These are phyloP conservation scores for Adelphocoris suturalis DNA, from an alignment of 2,888 invertebrate species.

Conservation along the genomic window DNA sequence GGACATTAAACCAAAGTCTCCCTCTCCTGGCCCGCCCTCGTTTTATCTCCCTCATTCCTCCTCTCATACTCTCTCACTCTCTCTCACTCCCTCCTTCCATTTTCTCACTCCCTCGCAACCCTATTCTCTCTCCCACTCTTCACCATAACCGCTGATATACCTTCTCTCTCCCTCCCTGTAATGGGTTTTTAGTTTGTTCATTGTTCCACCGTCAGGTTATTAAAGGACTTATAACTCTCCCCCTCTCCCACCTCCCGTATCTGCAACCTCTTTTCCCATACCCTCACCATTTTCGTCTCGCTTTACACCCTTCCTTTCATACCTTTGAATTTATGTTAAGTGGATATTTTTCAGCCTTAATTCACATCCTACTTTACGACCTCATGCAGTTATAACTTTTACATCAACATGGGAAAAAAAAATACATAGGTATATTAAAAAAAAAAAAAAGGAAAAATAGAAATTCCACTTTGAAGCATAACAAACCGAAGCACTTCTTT, in stretches of 20 bases:
- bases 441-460: no score
- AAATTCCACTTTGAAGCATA: no score
- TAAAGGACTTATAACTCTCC: slow-evolving; percentile 60
- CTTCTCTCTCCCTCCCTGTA: slow-evolving; percentile 45
- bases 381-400: slow-evolving; percentile 2
- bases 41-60: slow-evolving; percentile 7
- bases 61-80: neutral
- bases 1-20: slow-evolving; percentile 61
- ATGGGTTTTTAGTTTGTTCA: slow-evolving; percentile 72
- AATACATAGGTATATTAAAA: no score
- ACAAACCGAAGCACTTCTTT: no score
- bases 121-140: neutral
- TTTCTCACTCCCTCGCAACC: slow-evolving; percentile 6
- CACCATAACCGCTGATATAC: slow-evolving; percentile 5
- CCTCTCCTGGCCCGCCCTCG: neutral
- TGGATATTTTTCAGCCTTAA: slow-evolving; percentile 61
- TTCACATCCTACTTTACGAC: slow-evolving; percentile 39
- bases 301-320: slow-evolving; percentile 17
- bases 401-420: neutral
- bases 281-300: slow-evolving; percentile 9
- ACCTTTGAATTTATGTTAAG: slow-evolving; percentile 52
- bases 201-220: slow-evolving; percentile 68
- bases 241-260: neutral
- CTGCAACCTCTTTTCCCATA: slow-evolving; percentile 44
- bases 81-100: neutral